Percentiles rank a stretch among this genome's conserved stretches.
Evolutionary conservation across 1,140 invertebrate species (phyloP).

Genomic region (Bombus vancouverensis): DNA sequence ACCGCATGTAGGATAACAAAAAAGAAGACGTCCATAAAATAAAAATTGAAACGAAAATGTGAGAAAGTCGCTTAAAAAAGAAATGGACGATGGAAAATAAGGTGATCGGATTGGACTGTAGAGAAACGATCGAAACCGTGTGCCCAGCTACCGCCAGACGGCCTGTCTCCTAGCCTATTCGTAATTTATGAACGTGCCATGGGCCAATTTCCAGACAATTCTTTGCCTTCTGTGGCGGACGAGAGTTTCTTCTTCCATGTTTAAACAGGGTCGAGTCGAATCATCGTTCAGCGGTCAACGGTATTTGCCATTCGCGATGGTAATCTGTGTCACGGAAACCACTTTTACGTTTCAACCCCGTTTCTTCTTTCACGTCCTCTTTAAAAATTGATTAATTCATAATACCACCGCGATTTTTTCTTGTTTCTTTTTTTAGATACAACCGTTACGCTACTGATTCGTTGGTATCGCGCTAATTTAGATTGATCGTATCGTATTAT

Average conservation of each 20-base stretch:
- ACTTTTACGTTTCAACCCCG: neutral
- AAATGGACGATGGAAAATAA: too few relatives aligned
- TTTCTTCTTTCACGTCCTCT: too few relatives aligned
- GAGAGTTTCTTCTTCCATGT: constrained; percentile 21
- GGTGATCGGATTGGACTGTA: neutral
- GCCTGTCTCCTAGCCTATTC: constrained; percentile 21
- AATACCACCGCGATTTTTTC: neutral
- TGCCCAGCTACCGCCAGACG: constrained; percentile 13
- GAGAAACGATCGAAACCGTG: constrained; percentile 20
- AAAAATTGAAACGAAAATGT: neutral
- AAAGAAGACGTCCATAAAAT: neutral
- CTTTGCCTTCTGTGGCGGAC: neutral
- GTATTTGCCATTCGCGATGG: neutral
- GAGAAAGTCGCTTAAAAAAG: neutral
- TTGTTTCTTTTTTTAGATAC: neutral
- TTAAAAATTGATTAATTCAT: neutral
- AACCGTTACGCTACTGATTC: neutral
- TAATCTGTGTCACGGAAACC: constrained; percentile 24
- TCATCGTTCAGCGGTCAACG: neutral
- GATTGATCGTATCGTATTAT: too few relatives aligned
- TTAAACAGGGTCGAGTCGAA: constrained; percentile 38
- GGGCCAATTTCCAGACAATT: neutral
- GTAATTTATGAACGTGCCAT: constrained; percentile 27
- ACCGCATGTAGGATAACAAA: too few relatives aligned
- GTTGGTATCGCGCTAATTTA: too few relatives aligned